Evolutionary conservation across 2,888 invertebrate species (phyloP).

Genomic region (Cynaeus angustus): DNA sequence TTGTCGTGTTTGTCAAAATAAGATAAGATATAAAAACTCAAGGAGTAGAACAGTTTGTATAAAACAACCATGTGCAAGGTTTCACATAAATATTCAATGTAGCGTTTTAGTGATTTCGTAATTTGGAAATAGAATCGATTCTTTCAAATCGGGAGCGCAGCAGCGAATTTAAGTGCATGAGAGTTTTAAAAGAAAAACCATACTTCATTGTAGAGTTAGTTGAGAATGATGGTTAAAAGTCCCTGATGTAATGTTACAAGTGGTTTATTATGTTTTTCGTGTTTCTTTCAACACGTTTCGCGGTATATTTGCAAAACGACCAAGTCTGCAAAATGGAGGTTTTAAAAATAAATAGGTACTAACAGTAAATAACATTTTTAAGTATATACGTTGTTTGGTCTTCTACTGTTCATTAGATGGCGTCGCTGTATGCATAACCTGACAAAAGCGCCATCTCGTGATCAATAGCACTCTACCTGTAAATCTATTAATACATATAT

Average conservation of each 20-base stretch:
- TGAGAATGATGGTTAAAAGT: conserved; percentile 33
- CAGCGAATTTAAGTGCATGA: conserved; percentile 1
- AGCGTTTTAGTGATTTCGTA: conserved; percentile 35
- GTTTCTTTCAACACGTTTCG: conserved; percentile 9
- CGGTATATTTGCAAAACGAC: conserved; percentile 18
- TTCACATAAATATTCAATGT: conserved; percentile 41
- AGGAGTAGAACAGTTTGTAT: conserved; percentile 14
- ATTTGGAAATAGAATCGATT: conserved; percentile 37
- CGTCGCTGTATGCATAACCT: too few species aligned
- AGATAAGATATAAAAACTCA: too few species aligned
- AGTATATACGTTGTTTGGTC: too few species aligned
- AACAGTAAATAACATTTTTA: background rate
- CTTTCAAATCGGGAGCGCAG: conserved; percentile 13
- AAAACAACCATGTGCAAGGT: conserved; percentile 36
- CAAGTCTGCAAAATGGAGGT: too few species aligned
- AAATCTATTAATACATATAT: too few species aligned
- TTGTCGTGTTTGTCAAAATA: too few species aligned
- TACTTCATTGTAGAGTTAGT: conserved; percentile 26
- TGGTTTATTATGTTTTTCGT: conserved; percentile 34
- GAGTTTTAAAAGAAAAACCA: conserved; percentile 27
- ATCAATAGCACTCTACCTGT: too few species aligned
- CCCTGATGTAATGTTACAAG: conserved; percentile 30
- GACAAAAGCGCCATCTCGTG: background rate
- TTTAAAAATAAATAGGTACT: conserved; percentile 23
- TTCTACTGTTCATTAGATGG: background rate